These are phyloP conservation scores for Leucoraja ocellata DNA, from an alignment of 2,797 vertebrate species.

Conservation along the genomic window DNA sequence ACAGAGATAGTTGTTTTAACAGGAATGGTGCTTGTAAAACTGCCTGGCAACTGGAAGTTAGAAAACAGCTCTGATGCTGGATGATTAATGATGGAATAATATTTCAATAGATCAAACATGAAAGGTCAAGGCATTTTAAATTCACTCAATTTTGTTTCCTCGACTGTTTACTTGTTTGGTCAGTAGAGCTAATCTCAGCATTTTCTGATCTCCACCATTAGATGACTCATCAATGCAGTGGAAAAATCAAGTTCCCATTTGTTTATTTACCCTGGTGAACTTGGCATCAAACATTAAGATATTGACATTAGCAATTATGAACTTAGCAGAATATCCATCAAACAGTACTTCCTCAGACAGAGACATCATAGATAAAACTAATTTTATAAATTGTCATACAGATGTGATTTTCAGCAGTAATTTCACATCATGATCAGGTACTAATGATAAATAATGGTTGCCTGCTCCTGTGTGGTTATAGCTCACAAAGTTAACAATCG, in stretches of 20 bases:
- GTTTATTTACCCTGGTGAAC: neutral
- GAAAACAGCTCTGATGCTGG: neutral
- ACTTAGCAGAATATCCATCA: neutral
- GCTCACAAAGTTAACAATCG: neutral
- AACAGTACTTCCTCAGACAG: neutral
- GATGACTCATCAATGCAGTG: constrained; percentile 13
- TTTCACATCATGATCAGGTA: neutral
- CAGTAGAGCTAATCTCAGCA: constrained; percentile 9
- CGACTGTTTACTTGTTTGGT: neutral
- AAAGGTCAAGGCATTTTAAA: neutral
- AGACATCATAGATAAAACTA: neutral
- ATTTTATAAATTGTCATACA: neutral
- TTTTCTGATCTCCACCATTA: neutral
- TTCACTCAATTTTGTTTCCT: neutral
- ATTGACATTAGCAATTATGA: neutral
- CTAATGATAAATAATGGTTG: neutral
- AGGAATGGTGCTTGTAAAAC: neutral
- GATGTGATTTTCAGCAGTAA: too few relatives aligned
- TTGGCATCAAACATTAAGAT: constrained; percentile 7
- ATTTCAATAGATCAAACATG: neutral
- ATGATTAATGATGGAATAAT: neutral
- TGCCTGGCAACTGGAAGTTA: neutral
- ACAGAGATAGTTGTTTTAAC: neutral
- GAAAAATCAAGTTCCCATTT: constrained; percentile 25
- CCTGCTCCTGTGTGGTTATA: neutral